phyloP scores from a whole-genome alignment of 1,140 invertebrate genomes.

The Probaryconus sp. region DNA sequence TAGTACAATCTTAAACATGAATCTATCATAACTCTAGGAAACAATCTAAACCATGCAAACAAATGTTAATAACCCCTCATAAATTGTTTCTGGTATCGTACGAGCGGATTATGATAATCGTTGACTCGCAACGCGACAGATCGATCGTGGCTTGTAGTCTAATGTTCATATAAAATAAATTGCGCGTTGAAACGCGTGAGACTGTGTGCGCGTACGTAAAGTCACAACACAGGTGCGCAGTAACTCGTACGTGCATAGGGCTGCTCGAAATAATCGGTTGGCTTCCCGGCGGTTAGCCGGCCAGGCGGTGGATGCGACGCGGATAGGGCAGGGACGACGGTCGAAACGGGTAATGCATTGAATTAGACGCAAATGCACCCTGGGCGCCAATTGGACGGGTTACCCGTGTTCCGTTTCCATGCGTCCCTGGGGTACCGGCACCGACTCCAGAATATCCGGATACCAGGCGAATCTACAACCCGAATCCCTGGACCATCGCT shows the following conservation, averaged over 20 bases:
- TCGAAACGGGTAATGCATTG: conserved; percentile 72
- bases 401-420: conserved; percentile 72
- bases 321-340: conserved; percentile 53
- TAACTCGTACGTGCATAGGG: conserved; percentile 27
- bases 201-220: too few relatives aligned
- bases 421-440: conserved; percentile 64
- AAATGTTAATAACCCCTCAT: conserved; percentile 6
- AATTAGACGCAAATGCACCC: conserved; percentile 77
- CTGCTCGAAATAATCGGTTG: conserved; percentile 46
- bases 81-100: conserved; percentile 7
- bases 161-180: conserved; percentile 49
- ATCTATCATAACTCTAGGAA: too few relatives aligned
- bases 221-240: too few relatives aligned
- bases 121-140: conserved; percentile 23
- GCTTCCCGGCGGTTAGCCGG: conserved; percentile 54
- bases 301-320: conserved; percentile 34
- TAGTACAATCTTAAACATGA: too few relatives aligned
- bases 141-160: conserved; percentile 25
- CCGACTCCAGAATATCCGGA: conserved; percentile 64
- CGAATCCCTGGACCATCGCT: conserved; percentile 43
- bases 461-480: conserved; percentile 50
- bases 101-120: conserved; percentile 40
- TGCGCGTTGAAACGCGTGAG: conserved; percentile 29
- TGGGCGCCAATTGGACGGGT: conserved; percentile 74
- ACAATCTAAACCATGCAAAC: neutral